Base-by-base conservation (phyloP, 2,888 invertebrate genomes). In the Agonum fuliginosum region DNA sequence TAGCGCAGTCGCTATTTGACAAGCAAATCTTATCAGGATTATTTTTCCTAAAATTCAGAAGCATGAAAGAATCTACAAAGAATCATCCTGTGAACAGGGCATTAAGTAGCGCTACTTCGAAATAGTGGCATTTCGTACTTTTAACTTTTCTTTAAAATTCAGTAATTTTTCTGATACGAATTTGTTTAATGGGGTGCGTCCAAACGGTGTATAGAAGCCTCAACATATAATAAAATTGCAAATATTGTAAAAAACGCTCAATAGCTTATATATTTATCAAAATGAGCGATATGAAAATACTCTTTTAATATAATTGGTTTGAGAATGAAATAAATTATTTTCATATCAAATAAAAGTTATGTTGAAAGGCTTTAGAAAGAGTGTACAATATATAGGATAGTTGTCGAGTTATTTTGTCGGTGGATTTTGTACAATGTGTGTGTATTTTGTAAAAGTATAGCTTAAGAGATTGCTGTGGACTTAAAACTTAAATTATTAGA, bases 371-470 rank as follows among this genome's bases (percentile, higher is more conserved):
- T 75, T 75, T 75, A 62, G 62, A 24, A 41, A 46, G 41, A 30
- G 46, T 73, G 73, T 73, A 73, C 41, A 73, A 73, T 74, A 74
- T 71, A 2, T 74, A 62, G 30, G 58, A 14, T 74, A 75, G 67
- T 67, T 65, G 48, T 75, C 51, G n/a, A 41, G 46, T 65, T 34
- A 58, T 72, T 58, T 72, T 37, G 58, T 74, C 74, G 17, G 41
- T 74, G 74, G 46, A 30, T 74, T 75, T 75, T 75, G 65, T 75
- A 65, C 67, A 65, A 62, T 24, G 75, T 75, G 67, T 51, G 48
- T 62, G 75, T 74, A 58, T 75, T 75, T 75, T 75, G 67, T 75
- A 75, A 75, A 67, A 75, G 75, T 67, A 14, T 65, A 75, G 75
- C 51, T 67, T 75, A 65, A 67, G 67, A 37, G 27, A 37, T 67